Percentiles rank a stretch among this genome's conserved stretches.
These are phyloP conservation scores for Drosophila sulfurigaster DNA, from an alignment of 1,140 invertebrate genomes.

Conservation along the genomic window DNA sequence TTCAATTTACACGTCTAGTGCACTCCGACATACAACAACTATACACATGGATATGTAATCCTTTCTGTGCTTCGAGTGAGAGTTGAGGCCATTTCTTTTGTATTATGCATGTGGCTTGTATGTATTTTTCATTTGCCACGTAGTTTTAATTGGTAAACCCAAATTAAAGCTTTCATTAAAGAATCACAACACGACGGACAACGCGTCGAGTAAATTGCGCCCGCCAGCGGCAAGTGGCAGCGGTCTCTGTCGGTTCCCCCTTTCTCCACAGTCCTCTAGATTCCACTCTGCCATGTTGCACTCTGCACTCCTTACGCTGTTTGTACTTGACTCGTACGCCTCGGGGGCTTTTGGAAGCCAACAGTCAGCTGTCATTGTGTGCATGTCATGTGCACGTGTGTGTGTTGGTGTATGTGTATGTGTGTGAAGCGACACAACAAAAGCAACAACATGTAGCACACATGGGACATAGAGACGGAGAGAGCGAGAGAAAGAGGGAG, in stretches of 20 bases:
- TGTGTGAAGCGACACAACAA: constrained; percentile 46
- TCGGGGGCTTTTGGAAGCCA: constrained; percentile 80
- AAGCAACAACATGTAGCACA: constrained; percentile 56
- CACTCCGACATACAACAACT: constrained; percentile 3
- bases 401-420: constrained; percentile 6
- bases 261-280: not conserved
- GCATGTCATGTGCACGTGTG: constrained; percentile 73
- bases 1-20: constrained; percentile 48
- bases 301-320: constrained; percentile 39
- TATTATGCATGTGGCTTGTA: constrained; percentile 43
- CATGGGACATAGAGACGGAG: constrained; percentile 33
- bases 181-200: constrained; percentile 69
- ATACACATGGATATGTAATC: not conserved
- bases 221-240: constrained; percentile 33
- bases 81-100: constrained; percentile 35
- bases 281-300: not conserved
- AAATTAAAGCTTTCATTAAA: constrained; percentile 84
- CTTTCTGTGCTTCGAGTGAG: not conserved
- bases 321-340: constrained; percentile 72
- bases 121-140: constrained; percentile 82
- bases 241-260: constrained; percentile 7
- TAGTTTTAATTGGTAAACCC: constrained; percentile 82
- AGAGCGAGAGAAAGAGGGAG: constrained; percentile 23
- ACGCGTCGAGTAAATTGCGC: constrained; percentile 41
- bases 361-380: constrained; percentile 83